phyloP scores from a whole-genome alignment of 2,113 vertebrate genomes.

The Progne subis region DNA sequence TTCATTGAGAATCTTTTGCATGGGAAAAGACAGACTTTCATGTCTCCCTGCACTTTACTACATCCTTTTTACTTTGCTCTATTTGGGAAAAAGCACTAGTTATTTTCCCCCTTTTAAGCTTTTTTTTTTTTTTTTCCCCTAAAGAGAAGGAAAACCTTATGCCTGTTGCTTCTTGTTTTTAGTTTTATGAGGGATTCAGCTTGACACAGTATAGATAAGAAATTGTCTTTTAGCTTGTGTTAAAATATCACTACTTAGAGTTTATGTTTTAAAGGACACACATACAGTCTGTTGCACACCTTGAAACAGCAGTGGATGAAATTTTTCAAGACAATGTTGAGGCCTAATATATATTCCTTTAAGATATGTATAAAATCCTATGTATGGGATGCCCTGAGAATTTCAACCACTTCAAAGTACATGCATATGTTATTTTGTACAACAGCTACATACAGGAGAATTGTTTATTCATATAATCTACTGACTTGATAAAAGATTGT shows the following conservation, averaged over 20 bases:
- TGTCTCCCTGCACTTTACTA: constrained; percentile 53
- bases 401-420: neutral
- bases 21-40: constrained; percentile 40
- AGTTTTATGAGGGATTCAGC: neutral
- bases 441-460: neutral
- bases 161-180: neutral
- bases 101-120: neutral
- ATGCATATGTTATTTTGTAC: neutral
- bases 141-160: constrained; percentile 6
- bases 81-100: neutral
- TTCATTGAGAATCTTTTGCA: constrained; percentile 11
- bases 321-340: neutral
- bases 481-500: neutral
- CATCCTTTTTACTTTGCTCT: constrained; percentile 26
- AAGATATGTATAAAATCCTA: neutral
- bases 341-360: neutral
- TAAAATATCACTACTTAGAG: neutral
- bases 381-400: neutral
- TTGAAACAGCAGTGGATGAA: neutral
- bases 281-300: neutral
- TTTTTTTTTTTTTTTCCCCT: neutral
- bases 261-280: neutral
- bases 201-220: neutral
- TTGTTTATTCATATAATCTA: neutral
- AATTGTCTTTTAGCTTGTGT: neutral